Base-by-base conservation (phyloP, 2,888 invertebrate species). In the Drosophila emarginata region DNA sequence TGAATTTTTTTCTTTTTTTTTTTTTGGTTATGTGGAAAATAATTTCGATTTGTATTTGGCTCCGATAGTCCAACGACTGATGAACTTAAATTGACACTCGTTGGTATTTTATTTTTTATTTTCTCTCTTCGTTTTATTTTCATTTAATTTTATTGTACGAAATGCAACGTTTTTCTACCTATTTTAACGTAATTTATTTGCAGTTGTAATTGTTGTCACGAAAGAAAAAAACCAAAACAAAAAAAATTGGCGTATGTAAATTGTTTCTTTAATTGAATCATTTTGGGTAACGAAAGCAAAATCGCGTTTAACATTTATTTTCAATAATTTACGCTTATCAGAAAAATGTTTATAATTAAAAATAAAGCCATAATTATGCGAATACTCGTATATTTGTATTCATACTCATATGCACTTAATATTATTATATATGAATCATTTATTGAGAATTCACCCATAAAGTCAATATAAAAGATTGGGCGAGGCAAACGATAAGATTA, bases 261-360 rank as follows among this genome's bases (percentile, higher is more conserved):
- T 82, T 74, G 82, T 87, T 87, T 85, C 86, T 87, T 82, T 82
- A 82, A 82, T 82, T 87, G 72, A 82, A 82, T 87, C 87, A 87
- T 82, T 87, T 87, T 75, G 59, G 52, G 62, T 61, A 74, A 51
- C 40, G 64, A 62, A 50, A 36, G 66, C 67, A 70, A 57, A 57
- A 56, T 50, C 45, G 56, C 61, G 45, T 77, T 77, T 57, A 74
- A 71, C 64, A 68, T 77, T 68, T 74, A 56, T 62, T 54, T 62
- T 54, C 67, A 45, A 39, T 60, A 67, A 61, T 67, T 67, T 60
- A 58, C 74, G 54, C 50, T 64, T 40, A 72, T 56, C 65, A 39
- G 59, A 63, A 63, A 23, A 50, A 61, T 11, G 12, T 62, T 63
- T 64, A 67, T 87, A 84, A 81, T 87, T 76, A 84, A 87, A 67